Conservation (phyloP, 2,113 vertebrate species). For the Saguinus midas region DNA sequence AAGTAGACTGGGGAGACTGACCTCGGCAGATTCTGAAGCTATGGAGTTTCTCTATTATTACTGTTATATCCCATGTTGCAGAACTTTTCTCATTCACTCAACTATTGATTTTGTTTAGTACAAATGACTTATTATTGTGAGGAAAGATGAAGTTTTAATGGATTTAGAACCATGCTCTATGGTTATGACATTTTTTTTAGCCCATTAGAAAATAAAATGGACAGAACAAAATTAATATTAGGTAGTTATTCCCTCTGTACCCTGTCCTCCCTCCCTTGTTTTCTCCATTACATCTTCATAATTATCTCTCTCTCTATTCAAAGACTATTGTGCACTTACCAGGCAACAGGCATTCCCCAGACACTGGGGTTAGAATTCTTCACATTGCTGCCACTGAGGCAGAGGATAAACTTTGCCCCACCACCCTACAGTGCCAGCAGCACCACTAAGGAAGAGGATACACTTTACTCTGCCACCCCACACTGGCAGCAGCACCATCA, state of each 20-base stretch:
- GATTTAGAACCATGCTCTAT: not conserved
- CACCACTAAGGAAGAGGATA: rapidly evolving
- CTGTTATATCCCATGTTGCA: not conserved
- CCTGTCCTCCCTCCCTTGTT: not conserved
- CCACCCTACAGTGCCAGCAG: no score
- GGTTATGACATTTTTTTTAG: not conserved
- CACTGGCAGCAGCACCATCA: rapidly evolving
- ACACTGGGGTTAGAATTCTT: not conserved
- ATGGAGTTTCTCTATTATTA: not conserved
- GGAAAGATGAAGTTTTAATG: not conserved
- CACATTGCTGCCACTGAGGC: not conserved
- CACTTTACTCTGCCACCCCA: not conserved
- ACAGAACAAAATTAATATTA: not conserved
- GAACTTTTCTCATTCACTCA: not conserved
- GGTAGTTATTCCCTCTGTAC: not conserved
- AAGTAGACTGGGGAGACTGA: not conserved
- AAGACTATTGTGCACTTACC: rapidly evolving
- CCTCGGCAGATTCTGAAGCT: not conserved
- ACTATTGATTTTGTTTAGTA: not conserved
- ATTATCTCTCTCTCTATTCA: not conserved
- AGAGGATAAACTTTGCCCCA: not conserved
- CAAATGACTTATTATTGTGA: not conserved
- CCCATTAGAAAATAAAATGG: not conserved
- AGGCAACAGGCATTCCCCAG: no score
- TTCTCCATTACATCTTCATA: not conserved